Base-by-base conservation (phyloP, 2,888 invertebrate genomes). In the Chironomus riparius region DNA sequence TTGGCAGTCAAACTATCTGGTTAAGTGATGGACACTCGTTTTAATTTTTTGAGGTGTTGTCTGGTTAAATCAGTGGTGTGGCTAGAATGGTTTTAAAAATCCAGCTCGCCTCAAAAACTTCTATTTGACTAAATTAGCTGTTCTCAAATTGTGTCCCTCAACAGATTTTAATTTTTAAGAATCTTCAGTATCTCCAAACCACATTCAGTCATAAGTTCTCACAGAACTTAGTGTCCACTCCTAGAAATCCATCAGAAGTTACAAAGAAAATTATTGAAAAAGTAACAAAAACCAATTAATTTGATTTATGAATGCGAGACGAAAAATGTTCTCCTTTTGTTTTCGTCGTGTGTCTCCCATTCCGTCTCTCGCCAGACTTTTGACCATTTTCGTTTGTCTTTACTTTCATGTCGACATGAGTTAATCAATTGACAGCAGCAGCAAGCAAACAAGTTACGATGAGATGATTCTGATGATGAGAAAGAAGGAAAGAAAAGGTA, bases 271-370 rank as follows among this genome's bases (percentile, higher is more conserved):
- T 65, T 24, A 24, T 65, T 28, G 38, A 72, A 72, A 50, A 38
- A 1, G 47, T 22, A 38, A 28, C 13, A 13, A 68, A 48, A 70
- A 21, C 47, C 62, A 72, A 72, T 72, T 72, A 62, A 72, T 38
- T 62, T 72, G 72, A 72, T 72, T 72, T 72, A 72, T 72, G 72
- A 38, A 62, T 62, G 47, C 61, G 61, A 72, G 72, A 72, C 72
- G 62, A 61, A 71, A 47, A 48, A 15, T 28, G 7, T 38, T 18
- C 65, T 24, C 10, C 21, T 65, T 24, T 56, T 56, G n/a, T 56
- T 56, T 56, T 18, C 18, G 15, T 56, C 15, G 3, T 15, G 15
- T 56, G n/a, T 56, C 18, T 56, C 18, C 38, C 38, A 56, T 56
- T 56, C 18, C 56, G 15, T 56, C 7, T n/a, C 56, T 15, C 15